Base-by-base conservation (phyloP, 1,140 invertebrate genomes). In the Dreissena rostriformis region DNA sequence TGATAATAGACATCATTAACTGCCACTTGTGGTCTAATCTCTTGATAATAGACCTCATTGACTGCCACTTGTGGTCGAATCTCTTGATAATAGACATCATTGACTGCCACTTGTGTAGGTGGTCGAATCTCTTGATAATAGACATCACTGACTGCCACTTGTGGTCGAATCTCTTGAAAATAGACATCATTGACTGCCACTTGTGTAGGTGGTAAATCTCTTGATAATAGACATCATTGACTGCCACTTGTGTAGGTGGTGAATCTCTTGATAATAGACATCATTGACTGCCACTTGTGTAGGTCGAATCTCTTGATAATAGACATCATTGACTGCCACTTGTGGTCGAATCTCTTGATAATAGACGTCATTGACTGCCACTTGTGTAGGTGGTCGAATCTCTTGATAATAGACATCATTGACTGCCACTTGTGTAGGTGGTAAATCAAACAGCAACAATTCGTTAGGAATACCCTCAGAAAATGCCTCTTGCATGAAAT, bases 131-230 rank as follows among this genome's bases (percentile, higher is more conserved):
- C n/a, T n/a, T n/a, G n/a, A n/a, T n/a, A n/a, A n/a, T 79, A 85
- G 7, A 70, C 65, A 49, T 84, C 79, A 29, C n/a, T 63, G 1
- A 82, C 79, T 63, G 67, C 79, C 51, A 66, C 70, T 28, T 87
- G n/a, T n/a, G n/a, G n/a, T n/a, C n/a, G n/a, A n/a, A n/a, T n/a
- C n/a, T n/a, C n/a, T n/a, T n/a, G n/a, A n/a, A n/a, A n/a, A n/a
- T 79, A 85, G 7, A 70, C 65, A 49, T 84, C 79, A 29, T 26
- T 63, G 1, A 82, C 79, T 63, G 67, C 79, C 51, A 66, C 70
- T 28, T 87, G n/a, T n/a, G n/a, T 86, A 24, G 76, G 70, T 72
- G n/a, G n/a, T n/a, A n/a, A 66, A 83, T 68, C 72, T 87, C 79
- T 84, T 87, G 79, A 71, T 55, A 83, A 51, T 79, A 85, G 7